Base-by-base conservation (phyloP, 2,113 vertebrate species). In the Calyptomena viridis region DNA sequence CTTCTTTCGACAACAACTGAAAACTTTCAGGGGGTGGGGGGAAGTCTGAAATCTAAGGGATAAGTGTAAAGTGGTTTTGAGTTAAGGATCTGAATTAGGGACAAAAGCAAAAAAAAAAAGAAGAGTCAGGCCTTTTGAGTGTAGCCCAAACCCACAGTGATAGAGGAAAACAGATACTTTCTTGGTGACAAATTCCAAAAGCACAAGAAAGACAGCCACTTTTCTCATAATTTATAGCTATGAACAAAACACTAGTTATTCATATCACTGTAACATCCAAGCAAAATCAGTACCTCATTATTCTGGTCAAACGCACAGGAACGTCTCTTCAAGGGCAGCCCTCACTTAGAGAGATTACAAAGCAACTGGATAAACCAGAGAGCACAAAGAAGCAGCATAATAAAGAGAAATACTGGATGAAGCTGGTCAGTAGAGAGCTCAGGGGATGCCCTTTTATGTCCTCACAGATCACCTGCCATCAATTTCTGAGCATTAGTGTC, bases 1-100 rank as follows among this genome's bases (percentile, higher is more conserved):
- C 86, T 92, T 95, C 52, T 90, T 96, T 20, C 84, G 66, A 96
- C 75, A 93, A 72, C 46, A 95, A 87, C 37, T 88, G n/a, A 89
- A 95, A 96, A 68, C 67, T 49, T 77, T 84, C 59, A 69, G 46
- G 44, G n/a, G 27, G 28, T 8, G 14, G 14, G 14, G 25, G 5
- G 1, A 46, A n/a, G 30, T 22, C n/a, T 62, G 49, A 93, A 83
- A 55, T 56, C 30, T 67, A 77, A 81, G 6, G 50, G 44, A 37
- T 52, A 93, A 90, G 8, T 6, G 7, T 35, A 63, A 93, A 23
- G 30, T 5, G 2, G 11, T n/a, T 93, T 86, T 73, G 89, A 91
- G 55, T 71, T 84, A 83, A 81, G n/a, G 53, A 81, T n/a, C 75
- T 76, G 39, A 84, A 87, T 87, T 2, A 89, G 11, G 11, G 21